Evolutionary conservation across 2,113 vertebrate species (phyloP).

Genomic region (Origma solitaria): DNA sequence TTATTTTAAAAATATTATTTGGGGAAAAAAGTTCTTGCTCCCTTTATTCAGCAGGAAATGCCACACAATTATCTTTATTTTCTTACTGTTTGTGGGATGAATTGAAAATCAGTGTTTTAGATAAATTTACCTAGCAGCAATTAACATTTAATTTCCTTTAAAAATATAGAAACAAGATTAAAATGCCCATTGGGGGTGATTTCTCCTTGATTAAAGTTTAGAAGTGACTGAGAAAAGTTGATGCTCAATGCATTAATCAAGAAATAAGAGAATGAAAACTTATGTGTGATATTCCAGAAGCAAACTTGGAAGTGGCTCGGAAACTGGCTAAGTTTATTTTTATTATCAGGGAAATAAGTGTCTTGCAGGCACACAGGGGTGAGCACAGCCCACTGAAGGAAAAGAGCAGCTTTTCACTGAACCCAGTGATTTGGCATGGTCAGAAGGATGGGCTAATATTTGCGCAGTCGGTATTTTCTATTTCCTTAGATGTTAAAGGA

Average conservation of each 20-base stretch:
- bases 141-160: constrained; percentile 57
- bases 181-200: constrained; percentile 30
- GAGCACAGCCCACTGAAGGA: neutral
- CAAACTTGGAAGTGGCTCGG: neutral
- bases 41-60: constrained; percentile 54
- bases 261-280: constrained; percentile 13
- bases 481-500: neutral
- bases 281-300: neutral
- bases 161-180: constrained; percentile 54
- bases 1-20: constrained; percentile 37
- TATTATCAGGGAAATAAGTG: neutral
- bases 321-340: constrained; percentile 27
- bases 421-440: rapidly evolving
- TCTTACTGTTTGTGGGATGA: constrained; percentile 53
- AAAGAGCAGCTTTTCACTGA: neutral
- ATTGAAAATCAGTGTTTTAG: constrained; percentile 24
- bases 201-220: constrained; percentile 39
- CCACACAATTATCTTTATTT: constrained; percentile 60
- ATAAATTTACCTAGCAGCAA: constrained; percentile 32
- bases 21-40: neutral
- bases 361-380: neutral
- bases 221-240: constrained; percentile 10
- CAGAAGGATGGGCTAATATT: neutral
- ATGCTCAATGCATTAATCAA: constrained; percentile 40
- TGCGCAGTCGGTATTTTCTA: neutral